Conservation (phyloP, 37 sponge, comb jelly and placozoan genomes). For the Geodia barretti region DNA sequence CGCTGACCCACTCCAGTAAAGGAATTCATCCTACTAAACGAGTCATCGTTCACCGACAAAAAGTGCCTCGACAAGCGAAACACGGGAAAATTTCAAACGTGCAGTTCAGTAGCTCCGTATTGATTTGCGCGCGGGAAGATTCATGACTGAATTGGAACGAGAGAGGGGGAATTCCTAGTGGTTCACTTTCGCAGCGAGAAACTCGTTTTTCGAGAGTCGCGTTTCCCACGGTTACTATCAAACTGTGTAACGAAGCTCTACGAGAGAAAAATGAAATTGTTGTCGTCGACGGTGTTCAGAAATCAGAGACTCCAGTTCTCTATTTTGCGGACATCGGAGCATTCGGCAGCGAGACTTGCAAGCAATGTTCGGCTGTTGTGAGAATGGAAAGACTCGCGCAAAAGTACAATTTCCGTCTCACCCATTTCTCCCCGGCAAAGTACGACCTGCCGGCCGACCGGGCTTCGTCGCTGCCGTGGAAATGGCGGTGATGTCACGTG, state of each 20-base stretch:
- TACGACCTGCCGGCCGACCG: conserved; percentile 16
- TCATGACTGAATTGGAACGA: background rate
- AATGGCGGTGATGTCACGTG: conserved; percentile 10
- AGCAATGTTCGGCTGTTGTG: conserved; percentile 16
- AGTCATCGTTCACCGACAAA: no score
- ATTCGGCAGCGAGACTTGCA: conserved; percentile 45
- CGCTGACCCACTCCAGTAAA: conserved; percentile 19
- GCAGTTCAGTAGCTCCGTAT: background rate
- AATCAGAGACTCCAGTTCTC: conserved; percentile 9
- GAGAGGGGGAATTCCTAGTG: background rate
- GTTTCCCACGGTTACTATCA: conserved; percentile 11
- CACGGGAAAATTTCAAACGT: background rate
- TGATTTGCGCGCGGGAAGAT: background rate
- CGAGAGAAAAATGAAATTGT: background rate
- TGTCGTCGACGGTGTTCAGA: background rate
- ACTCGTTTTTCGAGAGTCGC: conserved; percentile 19
- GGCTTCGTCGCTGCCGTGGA: conserved; percentile 49
- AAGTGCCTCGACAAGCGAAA: no score
- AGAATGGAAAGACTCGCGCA: background rate
- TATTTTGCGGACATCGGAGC: conserved; percentile 33
- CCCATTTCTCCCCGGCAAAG: conserved; percentile 25
- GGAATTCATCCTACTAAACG: conserved; percentile 31
- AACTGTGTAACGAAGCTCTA: conserved; percentile 23
- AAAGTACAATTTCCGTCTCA: background rate
- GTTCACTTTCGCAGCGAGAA: conserved; percentile 64